phyloP scores from a whole-genome alignment of 2,797 vertebrate genomes.

The Poeciliopsis turneri region DNA sequence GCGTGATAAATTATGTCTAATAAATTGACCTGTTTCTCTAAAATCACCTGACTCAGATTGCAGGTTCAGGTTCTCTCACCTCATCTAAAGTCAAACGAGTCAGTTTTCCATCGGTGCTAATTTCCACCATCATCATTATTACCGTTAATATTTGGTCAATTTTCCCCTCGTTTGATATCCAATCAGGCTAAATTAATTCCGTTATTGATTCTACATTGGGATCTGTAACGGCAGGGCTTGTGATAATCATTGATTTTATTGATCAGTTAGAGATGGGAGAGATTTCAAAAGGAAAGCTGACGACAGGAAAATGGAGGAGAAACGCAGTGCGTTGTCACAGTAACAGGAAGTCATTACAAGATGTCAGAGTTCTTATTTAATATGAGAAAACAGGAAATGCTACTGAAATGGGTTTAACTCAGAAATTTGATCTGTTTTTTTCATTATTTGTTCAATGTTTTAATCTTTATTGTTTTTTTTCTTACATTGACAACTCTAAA shows the following conservation, averaged over 20 bases:
- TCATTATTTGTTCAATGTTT: background rate
- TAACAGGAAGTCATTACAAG: conserved; percentile 4
- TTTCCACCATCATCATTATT: conserved; percentile 25
- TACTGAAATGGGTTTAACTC: background rate
- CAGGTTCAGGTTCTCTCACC: conserved; percentile 14
- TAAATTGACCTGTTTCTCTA: background rate
- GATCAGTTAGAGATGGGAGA: conserved; percentile 56
- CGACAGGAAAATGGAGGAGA: conserved; percentile 12
- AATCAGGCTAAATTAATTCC: conserved; percentile 57
- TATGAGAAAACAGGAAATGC: background rate
- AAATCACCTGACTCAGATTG: background rate
- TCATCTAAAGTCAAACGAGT: background rate
- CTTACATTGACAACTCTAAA: background rate
- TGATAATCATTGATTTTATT: conserved; percentile 72
- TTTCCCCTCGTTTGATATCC: conserved; percentile 1
- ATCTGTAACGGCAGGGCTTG: conserved; percentile 48
- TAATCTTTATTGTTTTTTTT: background rate
- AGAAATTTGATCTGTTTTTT: background rate
- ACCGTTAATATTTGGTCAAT: conserved; percentile 11
- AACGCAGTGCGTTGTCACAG: conserved; percentile 19
- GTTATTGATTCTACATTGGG: conserved; percentile 67
- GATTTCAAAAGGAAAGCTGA: conserved; percentile 36
- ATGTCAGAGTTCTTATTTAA: background rate
- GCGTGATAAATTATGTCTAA: conserved; percentile 14
- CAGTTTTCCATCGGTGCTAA: conserved; percentile 23